Base-by-base conservation (phyloP, 2,797 vertebrate species). In the Diplodus sargus region DNA sequence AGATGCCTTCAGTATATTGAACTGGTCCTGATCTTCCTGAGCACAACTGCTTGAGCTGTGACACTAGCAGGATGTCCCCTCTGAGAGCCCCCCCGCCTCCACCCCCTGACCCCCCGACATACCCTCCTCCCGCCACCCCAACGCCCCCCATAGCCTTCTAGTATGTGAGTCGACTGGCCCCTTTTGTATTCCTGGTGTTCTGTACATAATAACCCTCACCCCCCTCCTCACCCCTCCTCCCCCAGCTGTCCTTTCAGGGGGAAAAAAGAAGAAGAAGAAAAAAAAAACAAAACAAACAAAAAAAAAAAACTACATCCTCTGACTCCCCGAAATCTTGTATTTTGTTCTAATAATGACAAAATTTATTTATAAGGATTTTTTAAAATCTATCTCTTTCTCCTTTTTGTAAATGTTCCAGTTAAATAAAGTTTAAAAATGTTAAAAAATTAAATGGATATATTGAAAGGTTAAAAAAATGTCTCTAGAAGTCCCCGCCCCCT, bases 101-200 rank as follows among this genome's bases (percentile, higher is more conserved):
- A 54, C 74, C 71, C 23, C 68, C 60, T 20, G 43, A 63, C 66
- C 45, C 53, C 81, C 61, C 45, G 49, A 61, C 76, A 70, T 20
- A 65, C 77, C 78, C 66, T 22, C 65, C 63, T 15, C 68, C 71
- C 69, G 47, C 79, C 72, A 39, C 20, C 77, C 57, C 25, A 15
- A 68, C 39, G 20, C 12, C 6, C 20, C 70, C 39, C 66, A 51
- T 39, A 57, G 76, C 74, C 82, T 83, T 87, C 83, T 85, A 86
- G 88, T 90, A 85, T 91, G 92, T 90, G 89, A 90, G 90, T 89
- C 68, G 76, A 87, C 83, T 78, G 85, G 75, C 85, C 90, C 95
- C 94, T 97, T 97, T 97, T 97, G 94, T 97, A 97, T 88, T 95
- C 94, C 95, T 53, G 85, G 83, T 93, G 88, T 93, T 43, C 83